Evolutionary conservation across 2,888 invertebrate species (phyloP), one percentile per base, ranked within the genome.

Genomic region (Vanessa cardui): DNA sequence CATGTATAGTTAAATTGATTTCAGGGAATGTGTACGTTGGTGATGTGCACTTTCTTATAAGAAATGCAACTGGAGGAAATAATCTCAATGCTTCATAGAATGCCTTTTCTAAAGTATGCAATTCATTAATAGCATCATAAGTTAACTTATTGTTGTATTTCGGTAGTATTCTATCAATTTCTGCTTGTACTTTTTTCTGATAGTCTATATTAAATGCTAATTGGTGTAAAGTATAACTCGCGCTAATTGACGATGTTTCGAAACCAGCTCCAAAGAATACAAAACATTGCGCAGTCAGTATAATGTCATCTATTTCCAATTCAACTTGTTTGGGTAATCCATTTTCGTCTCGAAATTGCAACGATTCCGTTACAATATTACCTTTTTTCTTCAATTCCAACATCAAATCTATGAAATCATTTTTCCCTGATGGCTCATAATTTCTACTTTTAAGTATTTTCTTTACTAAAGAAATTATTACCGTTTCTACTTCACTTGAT

Each of bases 221-320:
- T 71, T 90, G 86, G 73, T 93, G 93, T n/a, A 92, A 78, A 3
- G 89, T 84, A 59, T 86, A 92, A 81, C 92, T 91, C 0, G 93
- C 87, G 6, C 92, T 86, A 1, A 90, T 89, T 0, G 93, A 93
- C 0, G 93, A 93, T 3, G 93, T 93, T 77, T 93, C 93, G 73
- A 92, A 93, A 8, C 94, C 94, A 65, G 93, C 94, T 20, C 87
- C 92, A 58, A 92, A 92, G 73, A 92, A 92, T 6, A 90, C 85
- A 74, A 92, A 91, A 0, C 87, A 86, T 81, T 91, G 92, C 4
- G 92, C 89, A 15, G 84, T 84, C 79, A 92, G 80, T 61, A 90
- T 70, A 58, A 81, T 66, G 59, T 89, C 87, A 66, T 80, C 84
- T 65, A 90, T 70, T 78, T 89, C 87, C 60, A 88, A 66, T 64